Conservation (phyloP, 2,888 invertebrate genomes). For the Panopea generosa region DNA sequence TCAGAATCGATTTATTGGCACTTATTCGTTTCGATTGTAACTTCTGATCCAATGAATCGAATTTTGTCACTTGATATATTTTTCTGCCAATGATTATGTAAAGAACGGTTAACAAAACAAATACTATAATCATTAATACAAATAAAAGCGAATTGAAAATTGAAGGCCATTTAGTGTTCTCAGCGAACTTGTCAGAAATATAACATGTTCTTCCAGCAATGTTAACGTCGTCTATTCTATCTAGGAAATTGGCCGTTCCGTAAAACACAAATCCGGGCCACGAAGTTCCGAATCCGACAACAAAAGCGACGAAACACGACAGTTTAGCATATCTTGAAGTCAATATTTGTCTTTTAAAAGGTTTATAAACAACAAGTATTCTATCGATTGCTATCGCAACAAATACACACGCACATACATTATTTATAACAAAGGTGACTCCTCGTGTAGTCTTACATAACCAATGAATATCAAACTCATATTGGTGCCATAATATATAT, state of each 20-base stretch:
- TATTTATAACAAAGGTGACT: constrained; percentile 39
- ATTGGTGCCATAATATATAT: constrained; percentile 36
- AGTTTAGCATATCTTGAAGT: constrained; percentile 29
- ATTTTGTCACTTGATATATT: constrained; percentile 31
- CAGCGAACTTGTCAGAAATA: constrained; percentile 29
- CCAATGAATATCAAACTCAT: constrained; percentile 38
- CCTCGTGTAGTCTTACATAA: constrained; percentile 43
- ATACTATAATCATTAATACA: constrained; percentile 32
- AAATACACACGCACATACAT: constrained; percentile 37
- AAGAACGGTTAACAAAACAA: constrained; percentile 18
- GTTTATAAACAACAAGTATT: constrained; percentile 39
- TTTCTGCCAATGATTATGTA: constrained; percentile 37
- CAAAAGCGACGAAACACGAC: constrained; percentile 25
- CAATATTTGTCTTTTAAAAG: constrained; percentile 22
- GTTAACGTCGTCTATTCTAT: constrained; percentile 23
- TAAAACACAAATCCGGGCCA: constrained; percentile 48
- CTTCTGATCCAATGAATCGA: background rate
- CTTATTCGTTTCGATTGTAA: too few relatives aligned
- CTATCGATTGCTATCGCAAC: constrained; percentile 52
- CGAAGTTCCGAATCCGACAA: constrained; percentile 20
- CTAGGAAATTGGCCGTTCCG: constrained; percentile 43
- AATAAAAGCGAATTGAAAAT: constrained; percentile 35
- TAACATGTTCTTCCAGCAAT: constrained; percentile 46
- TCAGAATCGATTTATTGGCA: background rate
- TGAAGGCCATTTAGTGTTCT: constrained; percentile 30